Conservation (phyloP, 1,140 invertebrate genomes). For the Chironomus striatipennis region DNA sequence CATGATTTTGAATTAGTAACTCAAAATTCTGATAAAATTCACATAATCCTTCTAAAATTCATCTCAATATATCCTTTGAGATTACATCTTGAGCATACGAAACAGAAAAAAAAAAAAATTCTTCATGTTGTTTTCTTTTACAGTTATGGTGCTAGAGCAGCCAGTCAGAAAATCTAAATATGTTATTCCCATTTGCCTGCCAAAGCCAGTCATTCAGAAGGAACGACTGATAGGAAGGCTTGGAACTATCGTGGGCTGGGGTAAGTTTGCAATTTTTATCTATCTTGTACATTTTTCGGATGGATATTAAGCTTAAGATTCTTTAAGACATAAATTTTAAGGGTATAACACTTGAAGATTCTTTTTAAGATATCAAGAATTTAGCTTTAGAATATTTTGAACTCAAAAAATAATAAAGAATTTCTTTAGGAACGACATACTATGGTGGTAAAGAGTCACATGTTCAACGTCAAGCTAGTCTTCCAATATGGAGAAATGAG, state of each 20-base stretch:
- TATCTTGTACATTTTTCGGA: no score
- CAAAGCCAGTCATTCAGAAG: constrained; percentile 39
- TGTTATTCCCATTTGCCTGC: constrained; percentile 81
- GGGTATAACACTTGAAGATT: neutral
- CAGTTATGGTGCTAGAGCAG: constrained; percentile 42
- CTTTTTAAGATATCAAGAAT: neutral
- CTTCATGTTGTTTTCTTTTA: neutral
- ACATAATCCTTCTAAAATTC: no score
- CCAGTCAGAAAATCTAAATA: constrained; percentile 71
- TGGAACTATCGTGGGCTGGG: constrained; percentile 59
- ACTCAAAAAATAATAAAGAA: no score
- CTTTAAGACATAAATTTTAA: neutral
- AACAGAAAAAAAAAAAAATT: neutral
- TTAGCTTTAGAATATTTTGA: neutral
- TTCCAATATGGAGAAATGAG: constrained; percentile 85
- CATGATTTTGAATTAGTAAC: no score
- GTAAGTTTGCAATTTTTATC: no score
- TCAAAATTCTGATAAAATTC: no score
- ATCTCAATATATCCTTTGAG: no score
- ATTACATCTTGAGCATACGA: no score
- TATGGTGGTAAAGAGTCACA: constrained; percentile 79
- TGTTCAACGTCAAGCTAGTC: constrained; percentile 66
- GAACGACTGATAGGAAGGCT: constrained; percentile 36
- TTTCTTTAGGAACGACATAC: constrained; percentile 74
- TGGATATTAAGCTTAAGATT: no score